These are phyloP conservation scores for Atta cephalotes DNA, from an alignment of 1,140 invertebrate species.

Conservation along the genomic window DNA sequence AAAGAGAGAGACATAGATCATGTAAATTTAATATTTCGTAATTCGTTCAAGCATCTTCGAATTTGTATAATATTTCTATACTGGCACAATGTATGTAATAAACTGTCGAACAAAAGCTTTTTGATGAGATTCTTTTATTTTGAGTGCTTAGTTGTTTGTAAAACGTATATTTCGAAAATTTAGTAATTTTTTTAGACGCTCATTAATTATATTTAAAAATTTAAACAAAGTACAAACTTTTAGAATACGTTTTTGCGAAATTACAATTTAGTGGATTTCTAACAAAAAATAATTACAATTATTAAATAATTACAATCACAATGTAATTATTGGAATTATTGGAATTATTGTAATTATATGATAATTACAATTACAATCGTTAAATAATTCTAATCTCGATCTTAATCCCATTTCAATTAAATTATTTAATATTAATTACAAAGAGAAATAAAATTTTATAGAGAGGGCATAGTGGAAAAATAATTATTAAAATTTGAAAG, in stretches of 20 bases:
- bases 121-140: background rate
- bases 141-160: background rate
- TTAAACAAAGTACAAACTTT: background rate
- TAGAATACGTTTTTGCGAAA: background rate
- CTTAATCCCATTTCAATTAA: background rate
- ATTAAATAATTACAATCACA: too few species aligned
- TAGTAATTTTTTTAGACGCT: background rate
- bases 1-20: slow-evolving; percentile 34
- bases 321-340: too few species aligned
- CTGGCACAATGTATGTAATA: slow-evolving; percentile 83
- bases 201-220: background rate
- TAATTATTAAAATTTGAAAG: too few species aligned
- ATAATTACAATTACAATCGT: background rate
- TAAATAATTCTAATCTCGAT: background rate
- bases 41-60: slow-evolving; percentile 77
- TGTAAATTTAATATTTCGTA: slow-evolving; percentile 76
- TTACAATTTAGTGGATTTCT: background rate
- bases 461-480: too few species aligned
- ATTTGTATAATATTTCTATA: slow-evolving; percentile 85
- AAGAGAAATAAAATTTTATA: too few species aligned
- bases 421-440: background rate
- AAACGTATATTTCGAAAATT: background rate
- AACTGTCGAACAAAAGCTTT: slow-evolving; percentile 76
- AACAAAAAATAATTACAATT: background rate
- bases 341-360: too few species aligned